These are phyloP conservation scores for Nipponia nippon DNA, from an alignment of 2,113 vertebrate species.

Conservation along the genomic window DNA sequence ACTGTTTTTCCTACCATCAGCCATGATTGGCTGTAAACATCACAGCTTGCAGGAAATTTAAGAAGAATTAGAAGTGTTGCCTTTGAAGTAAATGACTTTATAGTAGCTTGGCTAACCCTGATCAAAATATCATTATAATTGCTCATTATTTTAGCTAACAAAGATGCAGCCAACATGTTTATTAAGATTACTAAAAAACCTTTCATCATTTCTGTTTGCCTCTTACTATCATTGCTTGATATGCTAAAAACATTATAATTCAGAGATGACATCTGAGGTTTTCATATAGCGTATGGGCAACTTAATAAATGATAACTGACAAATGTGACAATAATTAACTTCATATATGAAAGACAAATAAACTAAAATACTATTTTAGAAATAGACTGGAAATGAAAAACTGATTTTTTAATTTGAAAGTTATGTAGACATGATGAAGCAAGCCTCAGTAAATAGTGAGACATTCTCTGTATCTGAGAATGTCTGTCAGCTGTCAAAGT, in stretches of 20 bases:
- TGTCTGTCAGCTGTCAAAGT: neutral
- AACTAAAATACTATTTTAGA: too few relatives aligned
- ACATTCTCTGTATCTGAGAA: neutral
- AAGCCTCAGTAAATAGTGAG: neutral
- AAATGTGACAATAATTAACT: neutral
- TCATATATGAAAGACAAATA: neutral
- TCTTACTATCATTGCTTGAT: neutral
- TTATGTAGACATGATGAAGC: neutral
- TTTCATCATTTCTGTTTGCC: neutral
- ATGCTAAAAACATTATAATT: neutral
- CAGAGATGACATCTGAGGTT: neutral
- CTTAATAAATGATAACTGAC: neutral
- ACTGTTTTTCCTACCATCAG: neutral
- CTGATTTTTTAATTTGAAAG: neutral
- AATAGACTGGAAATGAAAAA: neutral
- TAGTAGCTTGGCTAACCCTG: neutral
- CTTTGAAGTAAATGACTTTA: neutral
- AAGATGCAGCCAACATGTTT: neutral
- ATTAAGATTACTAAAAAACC: neutral
- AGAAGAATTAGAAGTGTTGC: neutral
- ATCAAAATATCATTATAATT: neutral
- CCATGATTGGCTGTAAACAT: neutral
- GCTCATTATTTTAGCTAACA: neutral
- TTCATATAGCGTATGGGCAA: neutral
- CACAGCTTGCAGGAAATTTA: neutral